Conservation (phyloP, 2,797 vertebrate species). For the Dromococcyx pavoninus region DNA sequence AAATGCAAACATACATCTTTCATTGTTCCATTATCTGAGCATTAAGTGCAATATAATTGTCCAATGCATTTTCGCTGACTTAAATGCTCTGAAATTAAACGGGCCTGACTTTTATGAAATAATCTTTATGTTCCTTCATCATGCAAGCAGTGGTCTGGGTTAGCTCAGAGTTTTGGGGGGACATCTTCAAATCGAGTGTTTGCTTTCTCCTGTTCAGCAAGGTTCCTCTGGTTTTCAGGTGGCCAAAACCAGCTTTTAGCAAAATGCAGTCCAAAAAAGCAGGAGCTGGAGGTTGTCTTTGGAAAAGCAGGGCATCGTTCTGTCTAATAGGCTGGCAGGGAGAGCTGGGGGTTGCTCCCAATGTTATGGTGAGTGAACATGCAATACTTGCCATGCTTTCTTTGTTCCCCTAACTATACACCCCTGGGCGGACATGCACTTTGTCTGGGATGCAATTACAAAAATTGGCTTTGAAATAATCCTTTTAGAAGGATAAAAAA, state of each 20-base stretch:
- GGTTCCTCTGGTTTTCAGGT: neutral
- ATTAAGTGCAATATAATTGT: slow-evolving; percentile 75
- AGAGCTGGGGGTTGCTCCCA: neutral
- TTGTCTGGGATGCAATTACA: neutral
- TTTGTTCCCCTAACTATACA: neutral
- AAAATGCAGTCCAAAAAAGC: neutral
- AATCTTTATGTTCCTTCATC: slow-evolving; percentile 55
- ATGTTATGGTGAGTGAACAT: neutral
- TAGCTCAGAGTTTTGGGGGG: neutral
- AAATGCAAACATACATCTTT: slow-evolving; percentile 89
- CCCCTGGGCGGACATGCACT: fast-evolving
- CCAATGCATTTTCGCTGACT: slow-evolving; percentile 69
- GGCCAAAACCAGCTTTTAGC: neutral
- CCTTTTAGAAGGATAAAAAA: neutral
- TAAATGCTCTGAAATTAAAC: slow-evolving; percentile 69
- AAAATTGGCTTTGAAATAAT: slow-evolving; percentile 52
- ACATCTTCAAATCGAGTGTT: neutral
- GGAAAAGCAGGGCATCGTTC: neutral
- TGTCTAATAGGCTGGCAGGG: neutral
- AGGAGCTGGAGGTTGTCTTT: neutral
- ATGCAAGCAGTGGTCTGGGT: slow-evolving; percentile 16
- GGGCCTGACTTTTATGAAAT: slow-evolving; percentile 70
- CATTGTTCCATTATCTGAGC: slow-evolving; percentile 78
- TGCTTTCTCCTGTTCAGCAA: neutral
- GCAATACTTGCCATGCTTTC: neutral